Base-by-base conservation (phyloP, 2,113 vertebrate species). In the Pristiophorus japonicus region DNA sequence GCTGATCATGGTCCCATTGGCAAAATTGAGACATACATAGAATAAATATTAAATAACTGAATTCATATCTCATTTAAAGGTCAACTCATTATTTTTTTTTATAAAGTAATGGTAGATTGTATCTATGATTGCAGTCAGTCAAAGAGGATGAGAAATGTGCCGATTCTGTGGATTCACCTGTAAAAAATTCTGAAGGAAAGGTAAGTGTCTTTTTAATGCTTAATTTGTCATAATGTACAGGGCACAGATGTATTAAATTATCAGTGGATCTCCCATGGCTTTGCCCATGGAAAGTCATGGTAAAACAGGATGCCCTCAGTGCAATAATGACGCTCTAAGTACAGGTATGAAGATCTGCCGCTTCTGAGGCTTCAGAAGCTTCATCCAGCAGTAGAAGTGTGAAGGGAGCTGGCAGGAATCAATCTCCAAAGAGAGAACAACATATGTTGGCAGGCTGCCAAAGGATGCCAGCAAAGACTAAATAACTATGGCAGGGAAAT, bases 121-220 rank as follows among this genome's bases (percentile, higher is more conserved):
- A 59, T 90, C 16, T 98, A 96, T 97, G 96, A 51, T 98, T 98
- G 96, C 97, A 98, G 97, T 97, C 98, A 97, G 97, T 96, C 96
- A 97, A 92, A 96, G 97, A 96, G 95, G 96, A 96, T 96, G 97
- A 88, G 96, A 97, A 96, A 66, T 96, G 24, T 96, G 42, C 96
- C 96, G 95, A 73, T 34, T 27, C 96, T 0, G 96, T 97, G 96
- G 97, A 97, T 88, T 84, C 96, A 96, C 96, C 96, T 85, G 97
- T 62, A 75, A 97, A 96, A 96, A 96, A 96, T 95, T 95, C 97
- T 96, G 92, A 20, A 47, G 67, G 70, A 96, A 97, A 97, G 94
- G 97, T 97, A 97, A 98, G 98, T 98, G 96, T 84, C 67, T 95
- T 95, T 90, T 34, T 59, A 12, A 75, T 75, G 27, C 70, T 75